Evolutionary conservation across 1,140 invertebrate genomes (phyloP), one percentile per base, ranked within the genome.

Genomic region (Aleiodes sp.): DNA sequence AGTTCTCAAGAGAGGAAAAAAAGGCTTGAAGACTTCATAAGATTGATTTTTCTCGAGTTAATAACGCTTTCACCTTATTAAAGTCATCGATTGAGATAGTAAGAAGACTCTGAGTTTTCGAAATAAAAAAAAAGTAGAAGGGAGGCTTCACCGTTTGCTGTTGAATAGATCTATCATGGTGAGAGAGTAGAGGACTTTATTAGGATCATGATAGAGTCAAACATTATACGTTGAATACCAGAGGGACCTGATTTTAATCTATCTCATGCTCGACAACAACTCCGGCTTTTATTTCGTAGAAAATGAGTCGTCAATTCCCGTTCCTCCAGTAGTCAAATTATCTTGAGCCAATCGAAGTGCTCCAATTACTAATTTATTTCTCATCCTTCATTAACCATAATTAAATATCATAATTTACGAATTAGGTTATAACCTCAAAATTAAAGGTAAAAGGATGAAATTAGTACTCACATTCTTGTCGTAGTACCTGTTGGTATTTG

Each of bases 401-500:
- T 7, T 7, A 33, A 6, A 33, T 33, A 9, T 24, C 9, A 59
- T 21, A 16, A 4, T 24, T 16, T 59, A 24, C 14, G 6, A n/a
- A 52, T 46, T 46, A 33, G n/a, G 4, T 8, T 41, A 41, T 41
- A 10, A 10, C 31, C n/a, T 35, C 3, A 31, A 33, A 19, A 52
- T 16, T 7, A 35, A 19, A 28, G 6, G 8, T 12, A n/a, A 16
- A 19, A 19, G 14, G 7, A 24, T 67, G 8, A 33, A 64, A 68
- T 35, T 56, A n/a, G 14, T 26, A 74, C 81, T 86, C 83, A 87
- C 90, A 70, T 84, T 65, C 21, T 78, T 78, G 72, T 89, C 78
- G 78, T 93, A 93, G 78, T 93, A 93, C 57, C 89, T 88, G 37
- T 73, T 77, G 0, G 92, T 92, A 72, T 91, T 90, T 26, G 92